Base-by-base conservation (phyloP, 2,797 vertebrate species). In the Thalassophryne amazonica region DNA sequence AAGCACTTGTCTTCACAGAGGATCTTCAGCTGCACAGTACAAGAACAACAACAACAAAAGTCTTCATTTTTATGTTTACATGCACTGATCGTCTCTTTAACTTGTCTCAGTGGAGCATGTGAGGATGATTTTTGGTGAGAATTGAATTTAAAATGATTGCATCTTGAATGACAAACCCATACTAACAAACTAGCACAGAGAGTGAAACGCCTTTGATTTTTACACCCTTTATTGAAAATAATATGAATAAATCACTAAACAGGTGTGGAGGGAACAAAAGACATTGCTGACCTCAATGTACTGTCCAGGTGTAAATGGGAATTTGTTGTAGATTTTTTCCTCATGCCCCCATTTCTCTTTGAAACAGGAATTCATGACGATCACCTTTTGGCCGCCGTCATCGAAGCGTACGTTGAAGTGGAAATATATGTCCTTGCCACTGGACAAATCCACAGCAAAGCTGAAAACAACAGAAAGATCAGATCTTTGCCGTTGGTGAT, bases 331-430 rank as follows among this genome's bases (percentile, higher is more conserved):
- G 7, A 0, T 60, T 20, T 9, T 7, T 46, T 86, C 81, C 20
- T 86, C 84, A 3, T 1, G 12, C 2, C 81, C 81, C 84, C 84
- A 86, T 1, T 9, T 34, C 0, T 17, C 0, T 0, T 2, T 0
- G 0, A 80, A 25, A 10, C 8, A 3, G 60, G 28, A 58, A 76
- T 86, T 86, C 28, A 75, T 63, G 13, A 86, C 47, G 1, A 84
- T 41, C 59, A 45, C 51, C 42, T 61, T 21, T 15, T 0, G 19
- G 8, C 79, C 76, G 0, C 0, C 0, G 1, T 86, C 83, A 1
- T 83, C 81, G 49, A 86, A 86, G 8, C 84, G 81, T 23, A 76
- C 65, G 46, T 83, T 83, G n/a, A 86, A 61, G 60, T 86, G 84
- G 36, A 86, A 83, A 4, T 34, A 78, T 3, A 84, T 0, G 15